Base-by-base conservation (phyloP, 1,140 invertebrate species). In the Trachelipus rathkii region DNA sequence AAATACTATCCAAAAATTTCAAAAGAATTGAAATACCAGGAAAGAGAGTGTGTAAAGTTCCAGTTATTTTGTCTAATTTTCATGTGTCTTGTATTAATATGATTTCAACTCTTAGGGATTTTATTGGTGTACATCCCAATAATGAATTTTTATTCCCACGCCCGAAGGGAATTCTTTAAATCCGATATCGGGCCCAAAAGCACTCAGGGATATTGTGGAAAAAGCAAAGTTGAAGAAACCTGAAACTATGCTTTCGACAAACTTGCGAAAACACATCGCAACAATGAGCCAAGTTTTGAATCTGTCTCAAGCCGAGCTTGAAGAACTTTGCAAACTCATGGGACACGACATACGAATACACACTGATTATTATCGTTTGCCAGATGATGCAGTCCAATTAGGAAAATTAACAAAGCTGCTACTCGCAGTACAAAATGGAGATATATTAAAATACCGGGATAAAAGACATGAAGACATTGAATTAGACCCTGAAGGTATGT, bases 201-300 rank as follows among this genome's bases (percentile, higher is more conserved):
- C 19, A 19, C 19, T 60, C 8, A 1, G 50, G 8, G 50, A 60
- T 15, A 19, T 60, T 8, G 19, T 60, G 11, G 3, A 60, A 15
- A 13, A 60, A 24, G 71, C n/a, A 21, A 23, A 24, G 6, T 19
- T 46, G 11, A 15, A 50, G 21, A 44, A 0, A 19, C 71, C 71
- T 2, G 71, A 7, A 21, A 50, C 33, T 21, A 72, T 72, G 0
- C 44, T 50, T 19, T 72, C 71, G 2, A 24, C 7, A 10, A 72
- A 72, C 8, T 6, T 72, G n/a, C n/a, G 71, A 0, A 72, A 43
- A 72, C 71, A 72, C 7, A 21, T 72, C 0, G 71, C 71, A 0
- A 72, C 71, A 10, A 50, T 72, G 71, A 46, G 44, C n/a, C 71
- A 72, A 24, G n/a, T 72, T 10, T 19, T 72, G 6, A 72, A 72